Base-by-base conservation (phyloP, 2,888 invertebrate species). In the Amaurobius ferox region DNA sequence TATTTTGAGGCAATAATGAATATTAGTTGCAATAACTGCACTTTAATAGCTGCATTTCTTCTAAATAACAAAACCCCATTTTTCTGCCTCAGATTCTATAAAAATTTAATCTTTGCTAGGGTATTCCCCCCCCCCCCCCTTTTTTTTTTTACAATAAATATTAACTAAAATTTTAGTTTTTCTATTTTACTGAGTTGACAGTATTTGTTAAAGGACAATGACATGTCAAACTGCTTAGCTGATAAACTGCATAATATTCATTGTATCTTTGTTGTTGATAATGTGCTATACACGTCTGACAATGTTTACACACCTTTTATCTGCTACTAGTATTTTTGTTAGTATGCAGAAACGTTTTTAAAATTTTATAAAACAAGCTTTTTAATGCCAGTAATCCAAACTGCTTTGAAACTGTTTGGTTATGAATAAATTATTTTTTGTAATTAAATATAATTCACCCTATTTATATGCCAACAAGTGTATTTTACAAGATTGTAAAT, bases 221-320 rank as follows among this genome's bases (percentile, higher is more conserved):
- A 35, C 16, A 55, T 23, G 19, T 55, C 7, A 55, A 55, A 23
- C 55, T 55, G 55, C 55, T 55, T 55, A 55, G 55, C 55, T 67
- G 16, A 62, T 35, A 6, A 62, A 73, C 23, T 19, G 13, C 23
- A 13, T 67, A 67, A 23, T 66, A 16, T 39, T 28, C 9, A 16
- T 26, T 9, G 6, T 9, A 16, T 68, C 39, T 39, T 35, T 26
- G 23, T 23, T 23, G n/a, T 39, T 19, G 13, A 13, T 68, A 13
- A 23, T n/a, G n/a, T 68, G 39, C 67, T 35, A 68, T 19, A 23
- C 30, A 13, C 39, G 13, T 23, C 19, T 68, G n/a, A 39, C 3
- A 35, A 26, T 19, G 26, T 68, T 29, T 23, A 23, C 23, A 19
- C 16, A 23, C 23, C 9, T 55, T 23, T 55, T 23, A 6, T 44